These are phyloP conservation scores for Theocolax elegans DNA, from an alignment of 1,140 invertebrate species.

Conservation along the genomic window DNA sequence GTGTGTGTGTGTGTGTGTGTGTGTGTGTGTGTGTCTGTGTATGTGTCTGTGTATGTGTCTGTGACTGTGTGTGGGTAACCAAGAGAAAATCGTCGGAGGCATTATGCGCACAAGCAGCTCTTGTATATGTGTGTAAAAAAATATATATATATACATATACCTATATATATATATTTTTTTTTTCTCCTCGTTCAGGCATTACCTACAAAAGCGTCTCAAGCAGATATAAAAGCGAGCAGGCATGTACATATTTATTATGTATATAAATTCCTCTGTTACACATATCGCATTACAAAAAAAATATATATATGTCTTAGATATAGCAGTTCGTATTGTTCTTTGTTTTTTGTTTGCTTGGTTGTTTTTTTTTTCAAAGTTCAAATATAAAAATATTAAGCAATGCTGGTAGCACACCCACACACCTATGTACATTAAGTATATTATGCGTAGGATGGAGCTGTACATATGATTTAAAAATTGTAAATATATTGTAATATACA, in stretches of 20 bases:
- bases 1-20: too few relatives aligned
- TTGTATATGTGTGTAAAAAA: too few relatives aligned
- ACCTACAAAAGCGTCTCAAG: constrained; percentile 47
- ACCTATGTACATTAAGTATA: constrained; percentile 8
- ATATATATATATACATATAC: too few relatives aligned
- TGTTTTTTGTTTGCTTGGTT: too few relatives aligned
- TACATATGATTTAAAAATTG: too few relatives aligned
- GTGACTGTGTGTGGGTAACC: too few relatives aligned
- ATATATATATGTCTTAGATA: constrained; percentile 2
- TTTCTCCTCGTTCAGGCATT: constrained; percentile 33
- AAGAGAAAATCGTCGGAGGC: constrained; percentile 12
- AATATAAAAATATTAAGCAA: constrained; percentile 26
- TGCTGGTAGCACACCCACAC: constrained; percentile 29
- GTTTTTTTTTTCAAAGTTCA: constrained; percentile 27
- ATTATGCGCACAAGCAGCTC: constrained; percentile 14
- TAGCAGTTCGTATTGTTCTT: neutral
- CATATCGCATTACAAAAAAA: neutral
- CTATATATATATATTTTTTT: too few relatives aligned
- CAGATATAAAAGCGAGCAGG: constrained; percentile 46
- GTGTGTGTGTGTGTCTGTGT: too few relatives aligned
- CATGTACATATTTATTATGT: constrained; percentile 11
- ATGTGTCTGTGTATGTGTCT: too few relatives aligned
- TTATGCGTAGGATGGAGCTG: too few relatives aligned
- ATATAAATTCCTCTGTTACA: neutral
- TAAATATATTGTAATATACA: constrained; percentile 2